Base-by-base conservation (phyloP, 1,140 invertebrate species). In the Sweltsa coloradensis region DNA sequence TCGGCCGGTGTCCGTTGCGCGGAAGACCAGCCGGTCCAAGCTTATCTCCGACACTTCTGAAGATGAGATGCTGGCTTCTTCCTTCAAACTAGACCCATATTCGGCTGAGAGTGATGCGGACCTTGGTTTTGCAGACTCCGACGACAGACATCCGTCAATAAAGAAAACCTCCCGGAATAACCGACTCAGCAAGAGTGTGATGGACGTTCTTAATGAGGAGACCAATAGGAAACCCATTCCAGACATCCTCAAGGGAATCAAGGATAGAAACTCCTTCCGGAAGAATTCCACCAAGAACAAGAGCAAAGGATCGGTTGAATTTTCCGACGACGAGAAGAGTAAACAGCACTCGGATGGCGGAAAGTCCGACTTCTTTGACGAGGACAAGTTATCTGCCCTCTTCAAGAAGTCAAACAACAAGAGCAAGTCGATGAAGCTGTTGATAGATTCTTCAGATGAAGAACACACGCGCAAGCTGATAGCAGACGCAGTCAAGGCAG, bases 31-130 rank as follows among this genome's bases (percentile, higher is more conserved):
- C 13, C 25, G 47, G 5, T 29, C 47, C 50, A 71, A 70, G 49
- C 57, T 72, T 6, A 60, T 67, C 18, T 56, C 74, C 6, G 75
- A 78, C 57, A 73, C 64, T 11, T 75, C 73, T 16, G 74, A 76
- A 55, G 73, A 70, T 55, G 75, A 70, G 47, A 58, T 43, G 40
- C 3, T 51, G 16, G 34, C 22, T 3, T 14, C 24, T 14, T 25
- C 36, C 16, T 47, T 47, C 22, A 47, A 66, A 48, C 53, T 60
- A 14, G 50, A 54, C 21, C 9, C 29, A n/a, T 47, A 39, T 36
- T 47, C 46, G 16, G 46, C 37, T 14, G 73, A 75, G 51, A 73
- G 68, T 52, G 74, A 76, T 47, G 71, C 72, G 34, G 76, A 76
- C 55, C 62, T 71, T 13, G 65, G 66, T 2, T 72, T 71, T 43